Percentiles rank a stretch among this genome's conserved stretches.
These are phyloP conservation scores for Ardeotis arabs DNA, from an alignment of 2,113 vertebrate genomes.

Conservation along the genomic window DNA sequence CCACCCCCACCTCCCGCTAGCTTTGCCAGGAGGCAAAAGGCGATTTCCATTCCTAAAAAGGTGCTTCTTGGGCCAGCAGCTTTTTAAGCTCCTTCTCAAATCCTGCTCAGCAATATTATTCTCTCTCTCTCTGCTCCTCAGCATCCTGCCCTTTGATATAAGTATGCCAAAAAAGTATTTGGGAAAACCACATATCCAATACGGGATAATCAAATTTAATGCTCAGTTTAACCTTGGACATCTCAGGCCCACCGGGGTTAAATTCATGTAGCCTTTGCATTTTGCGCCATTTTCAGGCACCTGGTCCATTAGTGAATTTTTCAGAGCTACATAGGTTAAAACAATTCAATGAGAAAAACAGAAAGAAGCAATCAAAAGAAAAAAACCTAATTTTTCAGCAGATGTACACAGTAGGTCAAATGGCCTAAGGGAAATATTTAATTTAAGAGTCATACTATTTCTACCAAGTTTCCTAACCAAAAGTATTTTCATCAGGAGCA, in stretches of 20 bases:
- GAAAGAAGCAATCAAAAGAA: slow-evolving; percentile 44
- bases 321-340: slow-evolving; percentile 27
- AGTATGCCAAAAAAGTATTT: neutral
- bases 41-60: neutral
- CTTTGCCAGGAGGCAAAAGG: neutral
- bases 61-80: neutral
- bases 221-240: neutral
- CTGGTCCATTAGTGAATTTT: neutral
- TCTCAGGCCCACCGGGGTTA: neutral
- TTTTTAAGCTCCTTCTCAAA: neutral
- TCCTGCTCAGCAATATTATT: neutral
- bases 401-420: neutral
- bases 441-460: slow-evolving; percentile 11
- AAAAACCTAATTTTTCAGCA: slow-evolving; percentile 29
- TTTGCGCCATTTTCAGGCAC: neutral
- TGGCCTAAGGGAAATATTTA: slow-evolving; percentile 34
- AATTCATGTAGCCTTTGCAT: neutral
- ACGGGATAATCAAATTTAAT: neutral
- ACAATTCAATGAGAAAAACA: slow-evolving; percentile 29
- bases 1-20: neutral
- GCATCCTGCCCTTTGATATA: neutral
- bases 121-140: neutral
- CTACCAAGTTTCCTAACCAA: slow-evolving; percentile 51
- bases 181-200: neutral
- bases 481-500: slow-evolving; percentile 58